Evolutionary conservation across 2,888 invertebrate species (phyloP).

Genomic region (Herminia tarsipennalis): DNA sequence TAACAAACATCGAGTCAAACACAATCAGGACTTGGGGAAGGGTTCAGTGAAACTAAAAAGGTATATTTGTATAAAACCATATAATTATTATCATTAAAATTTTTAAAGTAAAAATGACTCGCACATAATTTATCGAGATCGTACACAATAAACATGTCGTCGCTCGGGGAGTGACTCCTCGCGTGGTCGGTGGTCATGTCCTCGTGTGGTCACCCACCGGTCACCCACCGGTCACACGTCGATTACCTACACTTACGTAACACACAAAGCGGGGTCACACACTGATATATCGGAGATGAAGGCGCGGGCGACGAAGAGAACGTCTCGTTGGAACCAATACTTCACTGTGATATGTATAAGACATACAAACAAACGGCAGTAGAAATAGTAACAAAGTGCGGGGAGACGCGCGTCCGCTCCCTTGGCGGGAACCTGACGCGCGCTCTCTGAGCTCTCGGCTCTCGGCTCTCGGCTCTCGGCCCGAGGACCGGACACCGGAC

Average conservation of each 20-base stretch:
- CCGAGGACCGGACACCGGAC: conserved; percentile 32
- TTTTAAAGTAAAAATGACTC: conserved; percentile 76
- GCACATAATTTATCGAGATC: conserved; percentile 59
- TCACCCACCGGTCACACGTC: no score
- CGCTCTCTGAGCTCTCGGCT: no score
- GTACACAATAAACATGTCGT: conserved; percentile 36
- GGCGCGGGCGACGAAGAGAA: background rate
- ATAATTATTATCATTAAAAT: conserved; percentile 79
- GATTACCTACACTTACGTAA: conserved; percentile 11
- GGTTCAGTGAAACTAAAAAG: conserved; percentile 34
- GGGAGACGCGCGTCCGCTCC: conserved; percentile 8
- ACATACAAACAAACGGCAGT: conserved; percentile 39
- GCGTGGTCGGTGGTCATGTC: conserved; percentile 24
- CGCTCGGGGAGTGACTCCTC: conserved; percentile 26
- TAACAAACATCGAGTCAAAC: no score
- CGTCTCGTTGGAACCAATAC: conserved; percentile 16
- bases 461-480: no score
- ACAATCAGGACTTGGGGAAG: background rate
- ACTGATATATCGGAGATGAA: background rate
- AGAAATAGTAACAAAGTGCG: conserved; percentile 25
- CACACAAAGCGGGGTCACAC: conserved; percentile 18
- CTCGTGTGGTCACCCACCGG: no score
- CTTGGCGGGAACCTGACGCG: background rate
- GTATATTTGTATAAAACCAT: conserved; percentile 77
- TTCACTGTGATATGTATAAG: conserved; percentile 45